Percentiles rank a stretch among this genome's conserved stretches.
Conservation (phyloP, 2,888 invertebrate genomes). For the Aspidapion aeneum region DNA sequence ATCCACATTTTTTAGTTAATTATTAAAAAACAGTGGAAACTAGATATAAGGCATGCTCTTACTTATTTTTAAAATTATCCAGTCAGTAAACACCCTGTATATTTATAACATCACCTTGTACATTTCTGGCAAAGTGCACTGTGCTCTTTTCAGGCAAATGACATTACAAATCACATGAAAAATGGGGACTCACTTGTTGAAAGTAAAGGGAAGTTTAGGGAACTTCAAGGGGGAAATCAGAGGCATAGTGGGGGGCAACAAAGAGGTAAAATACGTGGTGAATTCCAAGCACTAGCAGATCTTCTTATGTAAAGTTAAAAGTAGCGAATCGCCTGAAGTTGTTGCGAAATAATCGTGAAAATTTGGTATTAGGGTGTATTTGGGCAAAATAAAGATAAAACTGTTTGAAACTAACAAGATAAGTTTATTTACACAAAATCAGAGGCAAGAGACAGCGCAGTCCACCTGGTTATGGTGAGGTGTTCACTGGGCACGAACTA, state of each 20-base stretch:
- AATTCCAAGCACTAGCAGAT: constrained; percentile 29
- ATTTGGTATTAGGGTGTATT: constrained; percentile 16
- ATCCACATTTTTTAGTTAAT: no score
- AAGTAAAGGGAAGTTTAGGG: not conserved
- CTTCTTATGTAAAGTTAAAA: constrained; percentile 38
- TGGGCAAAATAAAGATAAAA: not conserved
- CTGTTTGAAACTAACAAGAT: constrained; percentile 20
- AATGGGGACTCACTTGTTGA: constrained; percentile 21
- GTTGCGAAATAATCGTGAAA: constrained; percentile 34
- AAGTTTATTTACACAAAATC: constrained; percentile 32
- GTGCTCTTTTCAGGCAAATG: constrained; percentile 24
- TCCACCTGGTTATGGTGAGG: constrained; percentile 39
- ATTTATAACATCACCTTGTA: no score
- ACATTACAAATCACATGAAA: constrained; percentile 18
- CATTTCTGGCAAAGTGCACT: constrained; percentile 25
- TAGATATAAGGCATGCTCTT: no score
- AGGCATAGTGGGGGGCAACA: not conserved
- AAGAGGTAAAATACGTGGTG: constrained; percentile 25
- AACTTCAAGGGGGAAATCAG: not conserved
- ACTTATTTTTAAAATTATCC: no score
- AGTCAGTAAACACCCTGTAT: constrained; percentile 30
- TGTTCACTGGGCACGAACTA: constrained; percentile 15
- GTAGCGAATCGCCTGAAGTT: constrained; percentile 24
- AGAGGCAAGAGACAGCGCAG: constrained; percentile 37
- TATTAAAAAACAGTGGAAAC: no score